phyloP scores from a whole-genome alignment of 92 coral and sea anemone genomes.

The Bergia puertoricense region DNA sequence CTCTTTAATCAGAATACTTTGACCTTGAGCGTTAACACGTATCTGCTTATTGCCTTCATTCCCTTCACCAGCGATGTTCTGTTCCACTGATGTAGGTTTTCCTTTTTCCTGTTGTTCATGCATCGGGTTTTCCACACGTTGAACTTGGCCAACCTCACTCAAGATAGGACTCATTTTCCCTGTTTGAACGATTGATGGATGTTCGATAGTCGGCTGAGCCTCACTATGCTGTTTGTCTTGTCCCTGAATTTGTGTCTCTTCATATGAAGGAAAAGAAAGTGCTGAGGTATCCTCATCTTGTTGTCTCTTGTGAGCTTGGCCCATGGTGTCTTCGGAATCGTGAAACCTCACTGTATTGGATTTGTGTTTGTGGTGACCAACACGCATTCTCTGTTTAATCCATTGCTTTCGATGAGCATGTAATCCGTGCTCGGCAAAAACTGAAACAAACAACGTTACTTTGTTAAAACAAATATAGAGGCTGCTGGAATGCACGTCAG shows the following conservation, averaged over 20 bases:
- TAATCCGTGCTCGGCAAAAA: slow-evolving; percentile 21
- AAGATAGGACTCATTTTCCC: neutral
- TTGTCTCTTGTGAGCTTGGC: slow-evolving; percentile 29
- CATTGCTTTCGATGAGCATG: slow-evolving; percentile 13
- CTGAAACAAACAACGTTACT: neutral
- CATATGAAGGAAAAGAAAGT: neutral
- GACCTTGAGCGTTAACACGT: neutral
- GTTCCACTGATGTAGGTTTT: neutral
- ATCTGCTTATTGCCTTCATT: neutral
- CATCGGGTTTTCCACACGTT: neutral
- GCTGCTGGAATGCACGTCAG: neutral
- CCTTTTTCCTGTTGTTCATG: neutral
- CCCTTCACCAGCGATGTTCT: neutral
- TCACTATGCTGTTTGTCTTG: neutral
- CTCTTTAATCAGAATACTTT: neutral
- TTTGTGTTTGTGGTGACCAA: slow-evolving; percentile 9
- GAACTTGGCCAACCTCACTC: neutral
- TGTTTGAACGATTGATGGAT: neutral
- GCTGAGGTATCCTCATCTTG: neutral
- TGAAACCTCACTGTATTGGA: neutral
- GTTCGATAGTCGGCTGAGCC: neutral
- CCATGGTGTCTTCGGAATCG: neutral
- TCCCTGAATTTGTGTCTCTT: neutral
- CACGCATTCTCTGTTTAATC: neutral
- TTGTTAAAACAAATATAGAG: neutral